Evolutionary conservation across 2,888 invertebrate genomes (phyloP), one percentile per base, ranked within the genome.

Genomic region (Rhamnusium bicolor): DNA sequence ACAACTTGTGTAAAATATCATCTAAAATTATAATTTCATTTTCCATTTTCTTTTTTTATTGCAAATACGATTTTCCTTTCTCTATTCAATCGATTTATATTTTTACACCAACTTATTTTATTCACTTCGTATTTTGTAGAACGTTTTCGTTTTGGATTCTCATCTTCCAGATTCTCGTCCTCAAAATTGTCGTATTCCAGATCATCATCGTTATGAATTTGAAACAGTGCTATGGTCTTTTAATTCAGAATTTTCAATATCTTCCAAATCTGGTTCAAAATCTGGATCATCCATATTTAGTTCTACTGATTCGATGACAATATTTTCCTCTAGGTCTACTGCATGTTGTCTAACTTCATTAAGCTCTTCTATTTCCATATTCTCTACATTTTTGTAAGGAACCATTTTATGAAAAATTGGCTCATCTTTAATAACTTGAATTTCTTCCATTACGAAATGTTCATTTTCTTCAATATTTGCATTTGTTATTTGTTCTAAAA

Each of bases 41-140:
- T 69, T 24, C 60, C 69, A 29, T 58, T 60, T 60, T 53, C 53
- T 53, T 16, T 49, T 49, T 14, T 16, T 49, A 4, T 58, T 27
- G 29, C 54, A 56, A 32, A 46, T 67, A 56, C 40, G 53, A 18
- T 67, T 67, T 67, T 32, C 40, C 54, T 40, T 67, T 67, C 67
- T 67, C 67, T 67, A 66, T 67, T 54, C 40, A 54, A 29, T 16
- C 54, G 21, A 67, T 67, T 67, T 56, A 19, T 67, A 40, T 40
- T 40, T 54, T 67, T 46, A 46, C 21, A 54, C 56, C 54, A 67
- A 6, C 32, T 56, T n/a, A 56, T 56, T 40, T 32, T 56, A n/a
- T 40, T 40, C n/a, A 40, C 4, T 10, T 40, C 21, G 56, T 67
- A 67, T 56, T 67, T 56, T 16, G 32, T 21, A 32, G 67, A 40